Evolutionary conservation across 2,113 vertebrate genomes (phyloP).

Genomic region (Uropsilus gracilis): DNA sequence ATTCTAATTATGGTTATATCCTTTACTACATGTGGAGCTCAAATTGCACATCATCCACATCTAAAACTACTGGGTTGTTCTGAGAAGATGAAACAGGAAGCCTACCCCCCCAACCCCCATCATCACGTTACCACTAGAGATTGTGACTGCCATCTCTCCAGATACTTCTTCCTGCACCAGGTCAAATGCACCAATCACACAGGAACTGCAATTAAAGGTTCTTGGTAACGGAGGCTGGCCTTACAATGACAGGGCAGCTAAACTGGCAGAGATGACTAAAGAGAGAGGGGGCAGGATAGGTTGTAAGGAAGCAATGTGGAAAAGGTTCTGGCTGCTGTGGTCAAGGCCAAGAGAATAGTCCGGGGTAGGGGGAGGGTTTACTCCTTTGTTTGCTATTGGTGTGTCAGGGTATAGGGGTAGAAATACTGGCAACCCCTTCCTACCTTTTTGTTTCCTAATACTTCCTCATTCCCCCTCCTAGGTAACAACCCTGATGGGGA

Average conservation of each 20-base stretch:
- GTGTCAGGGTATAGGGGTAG: neutral
- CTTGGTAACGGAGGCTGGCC: neutral
- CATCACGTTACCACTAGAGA: too few relatives aligned
- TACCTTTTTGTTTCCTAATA: neutral
- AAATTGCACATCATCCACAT: slow-evolving; percentile 58
- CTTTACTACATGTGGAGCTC: slow-evolving; percentile 58
- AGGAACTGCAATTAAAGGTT: slow-evolving; percentile 70
- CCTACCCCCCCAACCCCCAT: too few relatives aligned
- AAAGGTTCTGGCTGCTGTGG: slow-evolving; percentile 5
- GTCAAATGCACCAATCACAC: slow-evolving; percentile 24
- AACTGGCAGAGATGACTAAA: slow-evolving; percentile 38
- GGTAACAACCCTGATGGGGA: neutral
- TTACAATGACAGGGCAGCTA: slow-evolving; percentile 54
- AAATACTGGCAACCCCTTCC: neutral
- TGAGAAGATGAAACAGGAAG: slow-evolving; percentile 41
- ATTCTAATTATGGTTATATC: neutral
- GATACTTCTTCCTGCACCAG: neutral
- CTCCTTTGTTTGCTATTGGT: neutral
- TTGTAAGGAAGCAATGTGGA: neutral
- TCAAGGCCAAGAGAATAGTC: neutral
- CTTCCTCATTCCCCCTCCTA: neutral
- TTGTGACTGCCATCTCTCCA: slow-evolving; percentile 45
- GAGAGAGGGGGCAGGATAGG: neutral
- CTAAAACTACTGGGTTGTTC: slow-evolving; percentile 67
- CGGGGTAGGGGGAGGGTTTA: slow-evolving; percentile 10